These are phyloP conservation scores for Myotis brandtii DNA, from an alignment of 2,113 vertebrate species.

Conservation along the genomic window DNA sequence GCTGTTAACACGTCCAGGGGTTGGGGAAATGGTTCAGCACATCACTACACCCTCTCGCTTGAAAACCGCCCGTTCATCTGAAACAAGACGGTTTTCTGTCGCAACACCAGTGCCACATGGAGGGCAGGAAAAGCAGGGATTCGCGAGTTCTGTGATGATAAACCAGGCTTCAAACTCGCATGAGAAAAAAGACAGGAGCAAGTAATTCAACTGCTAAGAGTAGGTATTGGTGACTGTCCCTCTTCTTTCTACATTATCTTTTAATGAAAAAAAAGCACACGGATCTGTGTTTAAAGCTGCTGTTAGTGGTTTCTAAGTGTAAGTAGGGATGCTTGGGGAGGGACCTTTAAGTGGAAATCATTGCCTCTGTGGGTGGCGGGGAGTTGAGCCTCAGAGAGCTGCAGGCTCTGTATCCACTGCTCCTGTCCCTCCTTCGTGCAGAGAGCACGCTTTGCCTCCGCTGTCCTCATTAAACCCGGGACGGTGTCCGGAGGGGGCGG, in stretches of 20 bases:
- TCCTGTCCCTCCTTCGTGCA: not conserved
- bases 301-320: not conserved
- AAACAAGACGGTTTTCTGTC: fast-evolving
- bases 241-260: not conserved
- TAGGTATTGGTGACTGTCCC: not conserved
- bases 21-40: not conserved
- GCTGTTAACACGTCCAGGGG: not conserved
- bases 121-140: not conserved
- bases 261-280: not conserved
- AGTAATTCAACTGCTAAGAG: not conserved
- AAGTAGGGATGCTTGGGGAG: not conserved
- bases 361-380: not conserved
- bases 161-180: not conserved
- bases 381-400: not conserved
- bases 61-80: fast-evolving
- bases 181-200: not conserved
- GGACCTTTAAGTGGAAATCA: not conserved
- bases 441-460: not conserved
- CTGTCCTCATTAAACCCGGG: not conserved
- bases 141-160: not conserved
- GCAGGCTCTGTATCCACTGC: not conserved
- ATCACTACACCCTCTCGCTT: not conserved
- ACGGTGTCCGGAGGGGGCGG: fast-evolving
- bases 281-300: not conserved
- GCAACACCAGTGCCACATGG: fast-evolving